A percentile compares a stretch with the other conserved stretches of the same genome.
Evolutionary conservation across 2,888 invertebrate species (phyloP).

Genomic region (Hydropsyche betteni): DNA sequence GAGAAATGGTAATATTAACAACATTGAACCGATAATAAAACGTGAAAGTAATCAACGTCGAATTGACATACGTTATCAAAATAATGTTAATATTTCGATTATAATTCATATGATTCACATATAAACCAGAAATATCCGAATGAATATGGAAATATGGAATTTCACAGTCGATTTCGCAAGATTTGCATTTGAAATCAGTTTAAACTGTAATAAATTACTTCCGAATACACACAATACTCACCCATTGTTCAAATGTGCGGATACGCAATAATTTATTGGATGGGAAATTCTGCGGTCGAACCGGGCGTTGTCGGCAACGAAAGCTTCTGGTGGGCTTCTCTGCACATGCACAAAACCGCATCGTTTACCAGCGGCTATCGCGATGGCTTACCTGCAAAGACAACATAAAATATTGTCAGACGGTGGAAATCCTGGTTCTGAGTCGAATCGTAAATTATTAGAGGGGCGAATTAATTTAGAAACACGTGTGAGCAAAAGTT

Average conservation of each 20-base stretch:
- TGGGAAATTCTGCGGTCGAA: constrained; percentile 25
- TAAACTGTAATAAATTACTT: too few species aligned
- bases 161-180: neutral
- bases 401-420: constrained; percentile 36
- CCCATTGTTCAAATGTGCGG: constrained; percentile 1
- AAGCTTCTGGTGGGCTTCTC: constrained; percentile 24
- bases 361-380: constrained; percentile 36
- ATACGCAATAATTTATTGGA: constrained; percentile 24
- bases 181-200: neutral
- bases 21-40: too few species aligned
- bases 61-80: too few species aligned
- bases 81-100: too few species aligned
- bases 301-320: neutral
- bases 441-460: too few species aligned
- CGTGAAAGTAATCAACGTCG: too few species aligned
- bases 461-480: too few species aligned
- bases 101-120: too few species aligned
- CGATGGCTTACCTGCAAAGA: constrained; percentile 38
- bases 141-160: constrained; percentile 21
- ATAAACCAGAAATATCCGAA: neutral
- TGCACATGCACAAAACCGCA: constrained; percentile 35
- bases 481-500: too few species aligned
- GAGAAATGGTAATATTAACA: too few species aligned
- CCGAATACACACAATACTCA: too few species aligned
- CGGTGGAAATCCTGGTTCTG: neutral